A percentile compares a stretch with the other conserved stretches of the same genome.
These are phyloP conservation scores for Gila orcuttii DNA, from an alignment of 2,113 vertebrate genomes.

Conservation along the genomic window DNA sequence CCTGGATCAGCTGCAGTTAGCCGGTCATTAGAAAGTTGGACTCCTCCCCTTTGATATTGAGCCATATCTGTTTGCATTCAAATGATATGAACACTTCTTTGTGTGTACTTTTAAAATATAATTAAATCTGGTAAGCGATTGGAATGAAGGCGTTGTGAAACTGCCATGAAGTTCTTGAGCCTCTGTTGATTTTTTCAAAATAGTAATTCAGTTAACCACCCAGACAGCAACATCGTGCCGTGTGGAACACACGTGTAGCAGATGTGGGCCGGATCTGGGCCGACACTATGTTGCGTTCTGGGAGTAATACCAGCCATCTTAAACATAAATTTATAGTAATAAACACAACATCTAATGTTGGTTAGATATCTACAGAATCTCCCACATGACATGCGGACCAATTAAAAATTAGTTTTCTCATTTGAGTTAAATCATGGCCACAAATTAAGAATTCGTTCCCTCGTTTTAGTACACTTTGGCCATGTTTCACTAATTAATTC, in stretches of 20 bases:
- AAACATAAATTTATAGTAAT: background rate
- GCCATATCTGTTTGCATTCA: constrained; percentile 1
- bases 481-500: too few species aligned
- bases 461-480: too few species aligned
- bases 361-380: too few species aligned
- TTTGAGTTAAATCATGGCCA: too few species aligned
- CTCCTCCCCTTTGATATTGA: constrained; percentile 25
- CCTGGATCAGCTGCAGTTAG: background rate
- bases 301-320: background rate
- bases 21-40: background rate
- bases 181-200: background rate
- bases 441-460: too few species aligned
- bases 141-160: constrained; percentile 1
- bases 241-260: too few species aligned
- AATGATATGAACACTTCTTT: constrained; percentile 24
- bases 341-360: background rate
- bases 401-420: too few species aligned
- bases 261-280: too few species aligned
- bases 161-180: background rate
- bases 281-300: too few species aligned
- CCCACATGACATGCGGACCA: too few species aligned
- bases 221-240: too few species aligned
- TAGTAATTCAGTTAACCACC: background rate
- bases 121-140: constrained; percentile 27
- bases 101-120: constrained; percentile 27